Base-by-base conservation (phyloP, 2,888 invertebrate species). In the Phania funesta region DNA sequence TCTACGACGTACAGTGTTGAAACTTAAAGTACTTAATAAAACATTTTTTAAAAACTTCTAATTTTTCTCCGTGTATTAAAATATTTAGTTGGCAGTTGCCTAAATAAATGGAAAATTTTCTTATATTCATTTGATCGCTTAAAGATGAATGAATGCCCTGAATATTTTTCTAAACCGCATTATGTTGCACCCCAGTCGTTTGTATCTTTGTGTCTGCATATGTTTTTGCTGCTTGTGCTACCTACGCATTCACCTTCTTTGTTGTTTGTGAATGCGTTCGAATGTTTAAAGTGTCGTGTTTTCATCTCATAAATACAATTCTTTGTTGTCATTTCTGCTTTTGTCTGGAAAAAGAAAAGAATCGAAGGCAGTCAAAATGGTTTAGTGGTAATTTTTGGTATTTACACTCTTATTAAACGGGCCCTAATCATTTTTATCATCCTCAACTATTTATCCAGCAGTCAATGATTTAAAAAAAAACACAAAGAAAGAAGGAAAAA, bases 261-360 rank as follows among this genome's bases (percentile, higher is more conserved):
- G 38, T 75, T 65, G 5, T 41, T 20, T 13, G 13, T 11, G 26
- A 35, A 20, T 41, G 29, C 18, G 3, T 52, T 50, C 44, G n/a
- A 20, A 13, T 41, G 41, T 77, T 70, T 54, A 46, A 46, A 70
- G 22, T 77, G 77, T 70, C 70, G 70, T 70, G 77, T 77, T 54
- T 77, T 77, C 62, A 62, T 70, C 50, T 77, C 52, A 62, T 70
- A 70, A 70, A 62, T 54, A 62, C 46, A 46, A n/a, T 62, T 54
- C 38, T 65, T 64, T 46, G 67, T 29, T 18, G 35, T 58, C 35
- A 35, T 64, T 65, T 46, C 52, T 35, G 18, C 18, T 48, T 13
- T 50, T 62, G 20, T 62, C 8, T 54, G 16, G n/a, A n/a, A 9
- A 38, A 50, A 38, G 7, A 50, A 5, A 26, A 41, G 16, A 24